phyloP scores from a whole-genome alignment of 2,797 vertebrate genomes.

The Erithacus rubecula region DNA sequence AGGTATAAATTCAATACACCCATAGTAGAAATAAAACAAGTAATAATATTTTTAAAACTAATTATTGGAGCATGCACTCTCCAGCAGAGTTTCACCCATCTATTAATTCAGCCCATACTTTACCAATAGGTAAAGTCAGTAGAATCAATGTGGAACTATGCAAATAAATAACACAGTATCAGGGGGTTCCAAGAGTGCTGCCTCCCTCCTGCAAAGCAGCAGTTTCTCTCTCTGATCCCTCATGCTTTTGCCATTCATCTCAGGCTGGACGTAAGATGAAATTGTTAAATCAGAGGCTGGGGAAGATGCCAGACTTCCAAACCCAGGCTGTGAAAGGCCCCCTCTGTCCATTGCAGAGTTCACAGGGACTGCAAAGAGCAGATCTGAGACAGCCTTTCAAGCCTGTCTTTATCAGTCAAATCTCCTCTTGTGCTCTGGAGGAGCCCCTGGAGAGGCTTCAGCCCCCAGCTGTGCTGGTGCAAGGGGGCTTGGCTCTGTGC shows the following conservation, averaged over 20 bases:
- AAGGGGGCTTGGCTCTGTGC: background rate
- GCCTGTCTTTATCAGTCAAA: slow-evolving; percentile 15
- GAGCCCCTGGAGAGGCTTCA: background rate
- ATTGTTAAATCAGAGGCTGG: slow-evolving; percentile 39
- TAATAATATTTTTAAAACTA: background rate
- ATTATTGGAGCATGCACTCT: background rate
- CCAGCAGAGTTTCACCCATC: background rate
- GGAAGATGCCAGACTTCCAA: slow-evolving; percentile 21
- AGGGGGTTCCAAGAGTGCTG: background rate
- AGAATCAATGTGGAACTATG: background rate
- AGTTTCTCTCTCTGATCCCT: background rate
- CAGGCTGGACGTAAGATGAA: background rate
- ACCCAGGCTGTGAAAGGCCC: slow-evolving; percentile 28
- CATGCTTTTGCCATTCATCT: slow-evolving; percentile 11
- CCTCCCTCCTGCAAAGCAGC: background rate
- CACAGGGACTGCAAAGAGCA: background rate
- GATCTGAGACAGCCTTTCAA: slow-evolving; percentile 22
- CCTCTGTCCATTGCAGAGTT: slow-evolving; percentile 7
- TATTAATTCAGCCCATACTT: background rate
- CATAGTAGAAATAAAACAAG: background rate
- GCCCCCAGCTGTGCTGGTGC: fast-evolving
- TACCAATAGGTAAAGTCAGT: background rate
- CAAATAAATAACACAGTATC: background rate
- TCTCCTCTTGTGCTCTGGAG: background rate
- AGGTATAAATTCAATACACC: background rate